phyloP scores from a whole-genome alignment of 2,888 invertebrate species.

The Stenodera caucasica region DNA sequence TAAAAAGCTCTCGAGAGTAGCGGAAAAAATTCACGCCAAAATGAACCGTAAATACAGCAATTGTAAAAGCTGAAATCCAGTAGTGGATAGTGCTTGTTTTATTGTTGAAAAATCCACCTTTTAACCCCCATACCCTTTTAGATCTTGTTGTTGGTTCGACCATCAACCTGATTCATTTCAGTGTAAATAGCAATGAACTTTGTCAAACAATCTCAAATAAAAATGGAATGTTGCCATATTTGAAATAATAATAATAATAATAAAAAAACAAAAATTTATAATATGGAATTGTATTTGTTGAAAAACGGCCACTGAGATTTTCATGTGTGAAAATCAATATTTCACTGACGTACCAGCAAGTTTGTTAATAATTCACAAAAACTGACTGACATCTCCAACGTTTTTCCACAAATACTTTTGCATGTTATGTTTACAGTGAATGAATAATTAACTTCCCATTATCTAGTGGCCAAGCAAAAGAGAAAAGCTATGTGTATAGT shows the following conservation, averaged over 20 bases:
- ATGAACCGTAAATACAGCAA: slow-evolving; percentile 36
- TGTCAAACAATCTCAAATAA: slow-evolving; percentile 8
- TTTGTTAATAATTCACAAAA: slow-evolving; percentile 25
- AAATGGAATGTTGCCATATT: slow-evolving; percentile 8
- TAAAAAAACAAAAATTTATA: slow-evolving; percentile 21
- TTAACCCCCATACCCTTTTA: slow-evolving; percentile 17
- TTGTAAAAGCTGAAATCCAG: slow-evolving; percentile 30
- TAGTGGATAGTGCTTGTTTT: slow-evolving; percentile 20
- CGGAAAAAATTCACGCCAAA: slow-evolving; percentile 43
- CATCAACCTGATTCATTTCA: slow-evolving; percentile 33
- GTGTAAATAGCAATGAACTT: slow-evolving; percentile 33
- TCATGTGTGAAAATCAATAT: slow-evolving; percentile 24
- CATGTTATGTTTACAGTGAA: slow-evolving; percentile 8
- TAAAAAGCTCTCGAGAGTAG: slow-evolving; percentile 47
- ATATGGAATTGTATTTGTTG: slow-evolving; percentile 11
- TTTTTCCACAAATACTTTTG: slow-evolving; percentile 14
- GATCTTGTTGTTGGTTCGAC: neutral
- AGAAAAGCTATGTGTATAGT: neutral
- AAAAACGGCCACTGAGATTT: slow-evolving; percentile 20
- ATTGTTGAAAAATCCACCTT: slow-evolving; percentile 29
- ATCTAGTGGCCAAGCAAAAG: slow-evolving; percentile 7
- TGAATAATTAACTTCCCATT: slow-evolving; percentile 24
- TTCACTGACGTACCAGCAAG: slow-evolving; percentile 24
- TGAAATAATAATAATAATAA: slow-evolving; percentile 20
- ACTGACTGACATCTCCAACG: slow-evolving; percentile 16